A percentile compares a stretch with the other conserved stretches of the same genome.
Evolutionary conservation across 2,113 vertebrate species (phyloP).

Genomic region (Synodontis membranacea): DNA sequence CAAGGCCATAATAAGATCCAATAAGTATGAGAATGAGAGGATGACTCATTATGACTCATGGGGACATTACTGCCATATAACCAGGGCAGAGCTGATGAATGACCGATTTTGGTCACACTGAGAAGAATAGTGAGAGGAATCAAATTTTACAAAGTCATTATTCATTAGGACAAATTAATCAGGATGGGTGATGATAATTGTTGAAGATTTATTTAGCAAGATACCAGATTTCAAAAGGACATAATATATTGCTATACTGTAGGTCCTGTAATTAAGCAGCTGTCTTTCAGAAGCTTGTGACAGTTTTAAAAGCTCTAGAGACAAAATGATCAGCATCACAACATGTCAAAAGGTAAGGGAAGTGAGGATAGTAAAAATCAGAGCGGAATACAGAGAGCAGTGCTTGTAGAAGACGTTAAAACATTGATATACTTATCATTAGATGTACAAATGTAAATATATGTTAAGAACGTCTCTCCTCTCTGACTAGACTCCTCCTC

Average conservation of each 20-base stretch:
- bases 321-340: slow-evolving; percentile 26
- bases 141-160: slow-evolving; percentile 11
- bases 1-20: not conserved
- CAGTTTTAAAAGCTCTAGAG: not conserved
- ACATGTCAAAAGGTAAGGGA: not conserved
- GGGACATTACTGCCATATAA: not conserved
- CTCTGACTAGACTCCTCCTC: not conserved
- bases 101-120: not conserved
- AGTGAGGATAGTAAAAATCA: not conserved
- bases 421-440: not conserved
- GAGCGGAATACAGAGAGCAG: not conserved
- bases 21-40: not conserved
- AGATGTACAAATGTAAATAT: not conserved
- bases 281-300: slow-evolving; percentile 1
- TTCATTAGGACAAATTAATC: not conserved
- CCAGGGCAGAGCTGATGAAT: not conserved
- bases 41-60: slow-evolving; percentile 33
- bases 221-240: not conserved
- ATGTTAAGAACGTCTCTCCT: not conserved
- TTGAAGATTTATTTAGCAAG: not conserved
- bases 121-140: too few species aligned
- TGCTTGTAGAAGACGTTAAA: not conserved
- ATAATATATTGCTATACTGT: not conserved
- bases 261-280: not conserved
- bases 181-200: not conserved